Evolutionary conservation across 2,113 vertebrate genomes (phyloP), one percentile per base, ranked within the genome.

Genomic region (Puffinus mauretanicus): DNA sequence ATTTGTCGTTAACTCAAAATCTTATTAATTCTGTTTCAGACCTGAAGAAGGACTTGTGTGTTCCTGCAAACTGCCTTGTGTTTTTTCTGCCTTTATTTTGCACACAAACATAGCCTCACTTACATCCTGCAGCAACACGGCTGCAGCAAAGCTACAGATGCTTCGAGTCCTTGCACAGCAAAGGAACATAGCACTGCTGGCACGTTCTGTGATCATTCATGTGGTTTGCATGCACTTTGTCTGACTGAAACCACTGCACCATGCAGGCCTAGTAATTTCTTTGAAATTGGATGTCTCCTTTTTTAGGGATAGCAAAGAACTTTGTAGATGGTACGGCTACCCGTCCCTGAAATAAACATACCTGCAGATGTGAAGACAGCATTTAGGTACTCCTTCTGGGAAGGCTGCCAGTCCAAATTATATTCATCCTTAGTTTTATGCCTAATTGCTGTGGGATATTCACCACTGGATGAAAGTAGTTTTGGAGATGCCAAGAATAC

Each of bases 181-280:
- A 46, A 47, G n/a, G 26, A 84, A 38, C 49, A 14, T 9, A 47
- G 30, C 57, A 18, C 27, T 58, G 6, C 38, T 34, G 27, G 36
- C 47, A 9, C 4, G 1, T 90, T 77, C 21, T 1, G 29, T 61
- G 58, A 46, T 73, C 55, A 9, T 61, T 92, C 46, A 16, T 24
- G 46, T 38, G 13, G 36, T 57, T 65, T 92, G 30, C 52, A n/a
- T 0, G 2, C 29, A 27, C 27, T 30, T 73, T 38, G 49, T 82
- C 54, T 80, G 76, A 42, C 66, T 61, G 86, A 95, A 93, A 86
- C 65, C 88, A 83, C 36, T 73, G 54, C 29, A 80, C n/a, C 51
- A 20, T 73, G 42, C 42, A 88, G n/a, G 52, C 46, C 67, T 67
- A 88, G 60, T 81, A 90, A 93, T 88, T 90, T 55, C 52, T n/a